Evolutionary conservation across 2,888 invertebrate genomes (phyloP).

Genomic region (Xestoiulus laeticollis): DNA sequence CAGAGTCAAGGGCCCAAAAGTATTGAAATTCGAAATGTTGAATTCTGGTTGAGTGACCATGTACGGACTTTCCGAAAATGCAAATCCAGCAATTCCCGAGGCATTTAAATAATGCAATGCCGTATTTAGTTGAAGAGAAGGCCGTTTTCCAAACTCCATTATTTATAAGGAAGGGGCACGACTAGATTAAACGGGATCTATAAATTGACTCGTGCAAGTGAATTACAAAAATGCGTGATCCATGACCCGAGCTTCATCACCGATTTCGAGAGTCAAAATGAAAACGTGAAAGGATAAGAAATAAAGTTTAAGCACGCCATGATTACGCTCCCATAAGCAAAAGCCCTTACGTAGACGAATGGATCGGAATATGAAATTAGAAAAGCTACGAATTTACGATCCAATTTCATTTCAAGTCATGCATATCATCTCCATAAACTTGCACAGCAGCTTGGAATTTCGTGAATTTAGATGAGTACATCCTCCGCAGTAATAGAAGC

Average conservation of each 20-base stretch:
- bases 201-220: conserved; percentile 32
- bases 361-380: conserved; percentile 43
- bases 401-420: conserved; percentile 30
- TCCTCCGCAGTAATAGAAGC: background rate
- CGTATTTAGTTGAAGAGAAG: background rate
- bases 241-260: conserved; percentile 38
- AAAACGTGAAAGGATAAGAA: conserved; percentile 31
- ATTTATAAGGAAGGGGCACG: conserved; percentile 27
- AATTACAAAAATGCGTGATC: conserved; percentile 41
- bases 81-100: background rate
- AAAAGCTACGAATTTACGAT: conserved; percentile 38
- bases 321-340: conserved; percentile 23
- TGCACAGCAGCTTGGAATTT: background rate
- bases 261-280: conserved; percentile 37
- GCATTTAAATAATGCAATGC: conserved; percentile 35
- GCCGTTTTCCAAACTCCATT: conserved; percentile 4
- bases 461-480: conserved; percentile 6
- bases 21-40: background rate
- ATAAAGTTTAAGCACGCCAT: conserved; percentile 23
- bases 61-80: background rate
- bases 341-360: conserved; percentile 31
- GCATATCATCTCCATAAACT: conserved; percentile 41
- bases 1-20: background rate
- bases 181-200: conserved; percentile 30
- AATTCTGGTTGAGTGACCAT: background rate